Base-by-base conservation (phyloP, 2,888 invertebrate species). In the Polyploca ridens region DNA sequence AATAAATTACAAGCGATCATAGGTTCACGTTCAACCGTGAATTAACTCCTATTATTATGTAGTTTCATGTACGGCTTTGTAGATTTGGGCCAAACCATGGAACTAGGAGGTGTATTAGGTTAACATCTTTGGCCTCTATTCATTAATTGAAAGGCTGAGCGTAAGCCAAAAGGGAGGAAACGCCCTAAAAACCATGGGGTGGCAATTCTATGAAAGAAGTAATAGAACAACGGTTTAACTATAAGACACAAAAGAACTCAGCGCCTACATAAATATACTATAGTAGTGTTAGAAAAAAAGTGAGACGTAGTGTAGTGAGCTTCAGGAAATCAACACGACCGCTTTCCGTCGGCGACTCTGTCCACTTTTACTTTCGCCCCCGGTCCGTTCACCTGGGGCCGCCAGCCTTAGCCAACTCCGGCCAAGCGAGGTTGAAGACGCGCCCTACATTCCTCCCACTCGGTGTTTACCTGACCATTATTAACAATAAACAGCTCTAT, bases 321-420 rank as follows among this genome's bases (percentile, higher is more conserved):
- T 74, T 77, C 77, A 86, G 87, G 86, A 88, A 88, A 85, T 81
- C 76, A 77, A 69, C 67, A 69, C 75, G 74, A 76, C 79, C 78
- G 83, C 84, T 85, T 83, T 86, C 85, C 81, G 85, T 74, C 72
- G 74, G 64, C 79, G 79, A 74, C 81, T 75, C 75, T 75, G 78
- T 75, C 82, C 86, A 90, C 91, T 91, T 91, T 92, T 91, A 91
- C 91, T 92, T 92, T 91, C 90, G 84, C 89, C 80, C 74, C 70
- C 80, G 54, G 90, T 87, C 83, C 91, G 78, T 90, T 91, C 90
- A 90, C 91, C 90, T 88, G 85, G 80, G 61, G 44, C 41, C 54
- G 54, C 16, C 54, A 19, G 54, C 71, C 79, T 66, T 75, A 76
- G 78, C 74, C 66, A 68, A 73, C 70, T 68, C 64, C 74, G 81